These are phyloP conservation scores for Sebastes schlegelii DNA, from an alignment of 2,113 vertebrate species.

Conservation along the genomic window DNA sequence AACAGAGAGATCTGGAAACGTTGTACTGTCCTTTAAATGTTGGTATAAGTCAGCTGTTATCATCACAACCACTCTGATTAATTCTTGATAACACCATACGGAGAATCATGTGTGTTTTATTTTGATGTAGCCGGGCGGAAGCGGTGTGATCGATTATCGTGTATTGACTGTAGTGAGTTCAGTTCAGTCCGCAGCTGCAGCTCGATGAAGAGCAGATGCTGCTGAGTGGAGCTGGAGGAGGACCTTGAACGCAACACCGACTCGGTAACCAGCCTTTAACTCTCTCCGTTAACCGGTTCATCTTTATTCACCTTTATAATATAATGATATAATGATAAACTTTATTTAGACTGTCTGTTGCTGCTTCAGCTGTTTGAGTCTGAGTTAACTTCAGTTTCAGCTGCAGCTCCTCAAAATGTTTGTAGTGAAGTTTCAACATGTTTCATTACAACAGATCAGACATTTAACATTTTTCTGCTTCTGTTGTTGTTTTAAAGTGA, in stretches of 20 bases:
- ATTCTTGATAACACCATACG: too few relatives aligned
- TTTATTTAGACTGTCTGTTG: neutral
- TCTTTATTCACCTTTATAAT: neutral
- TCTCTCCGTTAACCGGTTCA: neutral
- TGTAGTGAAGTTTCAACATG: too few relatives aligned
- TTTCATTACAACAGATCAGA: too few relatives aligned
- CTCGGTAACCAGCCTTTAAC: neutral
- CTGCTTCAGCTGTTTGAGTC: too few relatives aligned
- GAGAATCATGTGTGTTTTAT: constrained; percentile 39
- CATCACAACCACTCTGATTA: too few relatives aligned
- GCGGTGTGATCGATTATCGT: rapidly evolving
- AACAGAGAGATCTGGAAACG: too few relatives aligned
- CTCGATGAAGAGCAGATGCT: constrained; percentile 4
- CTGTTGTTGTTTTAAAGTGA: too few relatives aligned
- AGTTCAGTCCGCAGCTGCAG: neutral
- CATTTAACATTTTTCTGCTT: too few relatives aligned
- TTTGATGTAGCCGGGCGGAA: constrained; percentile 26
- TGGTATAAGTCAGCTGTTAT: too few relatives aligned
- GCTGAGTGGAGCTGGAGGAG: constrained; percentile 6
- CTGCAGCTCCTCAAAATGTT: too few relatives aligned
- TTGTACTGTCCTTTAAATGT: too few relatives aligned
- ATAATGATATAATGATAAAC: neutral
- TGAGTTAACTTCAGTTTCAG: too few relatives aligned
- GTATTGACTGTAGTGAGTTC: neutral
- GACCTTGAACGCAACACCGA: neutral